Evolutionary conservation across 2,888 invertebrate genomes (phyloP), one percentile per base, ranked within the genome.

Genomic region (Conus canariensis): DNA sequence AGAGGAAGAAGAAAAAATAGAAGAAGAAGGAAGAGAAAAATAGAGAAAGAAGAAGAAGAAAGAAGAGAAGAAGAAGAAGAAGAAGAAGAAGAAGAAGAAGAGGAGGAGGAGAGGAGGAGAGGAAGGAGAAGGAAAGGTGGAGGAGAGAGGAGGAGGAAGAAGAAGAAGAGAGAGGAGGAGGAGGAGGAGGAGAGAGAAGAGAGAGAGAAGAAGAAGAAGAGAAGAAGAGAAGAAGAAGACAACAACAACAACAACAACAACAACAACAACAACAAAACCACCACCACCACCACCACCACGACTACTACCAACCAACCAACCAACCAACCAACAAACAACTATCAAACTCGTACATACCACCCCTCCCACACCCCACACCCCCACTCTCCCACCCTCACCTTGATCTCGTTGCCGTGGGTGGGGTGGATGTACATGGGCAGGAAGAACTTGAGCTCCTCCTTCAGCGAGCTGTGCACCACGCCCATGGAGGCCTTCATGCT

Each of bases 371-470:
- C 77, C 22, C 0, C 22, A 8, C 70, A n/a, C 70, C 70, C 70
- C 16, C 70, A 1, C 70, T 14, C 22, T 22, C 70, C 30, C 70
- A 8, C 22, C 70, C n/a, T 0, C 45, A 88, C 88, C 85, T 91
- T 85, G 12, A 95, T 95, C 67, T 91, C 91, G 4, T 90, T 90
- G 9, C 94, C 95, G 90, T 95, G 95, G 10, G 90, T 90, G 9
- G 93, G 93, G 59, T 94, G 94, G 25, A 95, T 94, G 87, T 92
- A 95, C 90, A 95, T 91, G 1, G 95, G 95, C 14, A 95, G 92
- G 90, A 95, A 95, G 85, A 92, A 94, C 70, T 93, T 92, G 7
- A 95, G 92, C 45, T 95, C 94, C 56, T 95, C 95, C 88, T 95
- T 95, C 91, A 95, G 90, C 9, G 95, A 94, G 90, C 95, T 95